Evolutionary conservation across 92 coral and sea anemone species (phyloP).

Genomic region (Nematostella vectensis): DNA sequence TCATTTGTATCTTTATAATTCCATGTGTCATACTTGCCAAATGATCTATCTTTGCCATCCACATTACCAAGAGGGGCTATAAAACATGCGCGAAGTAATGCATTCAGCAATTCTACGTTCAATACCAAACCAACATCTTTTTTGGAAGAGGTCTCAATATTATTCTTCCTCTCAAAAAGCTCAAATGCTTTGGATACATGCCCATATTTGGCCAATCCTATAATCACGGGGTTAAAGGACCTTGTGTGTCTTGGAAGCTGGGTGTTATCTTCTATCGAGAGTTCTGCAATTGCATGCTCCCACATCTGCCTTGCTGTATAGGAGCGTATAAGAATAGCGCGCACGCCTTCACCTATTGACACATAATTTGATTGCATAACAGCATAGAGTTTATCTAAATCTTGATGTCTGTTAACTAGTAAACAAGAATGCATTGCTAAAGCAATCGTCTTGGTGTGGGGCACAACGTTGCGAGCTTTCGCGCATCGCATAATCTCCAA

Average conservation of each 20-base stretch:
- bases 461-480: constrained; percentile 9
- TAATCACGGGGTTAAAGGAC: constrained; percentile 55
- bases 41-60: background rate
- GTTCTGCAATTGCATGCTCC: constrained; percentile 39
- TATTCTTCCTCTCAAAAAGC: constrained; percentile 62
- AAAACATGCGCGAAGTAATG: constrained; percentile 49
- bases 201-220: constrained; percentile 54
- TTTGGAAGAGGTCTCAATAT: constrained; percentile 28
- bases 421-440: constrained; percentile 42
- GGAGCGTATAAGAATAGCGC: constrained; percentile 69
- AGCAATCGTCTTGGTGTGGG: constrained; percentile 29
- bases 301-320: constrained; percentile 57
- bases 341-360: constrained; percentile 68
- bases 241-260: constrained; percentile 59
- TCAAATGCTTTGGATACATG: constrained; percentile 48
- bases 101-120: constrained; percentile 57
- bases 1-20: background rate
- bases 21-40: background rate
- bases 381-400: constrained; percentile 49
- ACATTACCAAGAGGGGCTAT: background rate
- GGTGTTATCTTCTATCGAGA: constrained; percentile 30
- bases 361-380: constrained; percentile 33
- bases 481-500: constrained; percentile 14
- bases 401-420: constrained; percentile 33
- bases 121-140: constrained; percentile 33